Conservation (phyloP, 2,797 vertebrate genomes). For the Paratrypauchen microcephalus region DNA sequence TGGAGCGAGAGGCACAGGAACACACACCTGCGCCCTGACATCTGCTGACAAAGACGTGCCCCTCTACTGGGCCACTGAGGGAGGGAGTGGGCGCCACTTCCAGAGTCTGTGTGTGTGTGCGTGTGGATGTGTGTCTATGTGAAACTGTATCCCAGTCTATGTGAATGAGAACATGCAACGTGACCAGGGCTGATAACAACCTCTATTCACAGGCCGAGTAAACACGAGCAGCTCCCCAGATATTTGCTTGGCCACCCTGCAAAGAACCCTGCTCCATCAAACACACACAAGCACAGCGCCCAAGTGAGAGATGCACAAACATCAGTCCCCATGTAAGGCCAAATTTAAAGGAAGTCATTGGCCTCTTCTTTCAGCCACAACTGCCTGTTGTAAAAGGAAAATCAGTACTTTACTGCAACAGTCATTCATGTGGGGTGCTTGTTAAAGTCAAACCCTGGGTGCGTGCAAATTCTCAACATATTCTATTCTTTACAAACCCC, state of each 20-base stretch:
- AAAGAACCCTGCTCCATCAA: conserved; percentile 60
- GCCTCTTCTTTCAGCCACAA: conserved; percentile 39
- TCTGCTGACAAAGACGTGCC: conserved; percentile 79
- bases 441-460: conserved; percentile 44
- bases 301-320: conserved; percentile 15
- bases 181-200: conserved; percentile 72
- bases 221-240: conserved; percentile 69
- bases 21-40: conserved; percentile 79
- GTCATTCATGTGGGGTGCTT: conserved; percentile 50
- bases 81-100: conserved; percentile 41
- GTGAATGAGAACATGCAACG: conserved; percentile 71
- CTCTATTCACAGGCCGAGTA: conserved; percentile 66
- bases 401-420: conserved; percentile 57
- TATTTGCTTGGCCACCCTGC: conserved; percentile 63
- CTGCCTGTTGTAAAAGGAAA: conserved; percentile 41
- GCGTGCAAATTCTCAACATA: conserved; percentile 67
- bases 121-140: conserved; percentile 35
- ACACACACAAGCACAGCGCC: conserved; percentile 16
- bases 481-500: conserved; percentile 43
- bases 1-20: conserved; percentile 66
- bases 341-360: conserved; percentile 35
- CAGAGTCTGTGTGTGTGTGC: conserved; percentile 49
- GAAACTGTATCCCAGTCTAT: conserved; percentile 54
- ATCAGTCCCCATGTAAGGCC: conserved; percentile 13
- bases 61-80: conserved; percentile 67